Evolutionary conservation across 1,140 invertebrate species (phyloP).

Genomic region (Trinorchestia longiramus): DNA sequence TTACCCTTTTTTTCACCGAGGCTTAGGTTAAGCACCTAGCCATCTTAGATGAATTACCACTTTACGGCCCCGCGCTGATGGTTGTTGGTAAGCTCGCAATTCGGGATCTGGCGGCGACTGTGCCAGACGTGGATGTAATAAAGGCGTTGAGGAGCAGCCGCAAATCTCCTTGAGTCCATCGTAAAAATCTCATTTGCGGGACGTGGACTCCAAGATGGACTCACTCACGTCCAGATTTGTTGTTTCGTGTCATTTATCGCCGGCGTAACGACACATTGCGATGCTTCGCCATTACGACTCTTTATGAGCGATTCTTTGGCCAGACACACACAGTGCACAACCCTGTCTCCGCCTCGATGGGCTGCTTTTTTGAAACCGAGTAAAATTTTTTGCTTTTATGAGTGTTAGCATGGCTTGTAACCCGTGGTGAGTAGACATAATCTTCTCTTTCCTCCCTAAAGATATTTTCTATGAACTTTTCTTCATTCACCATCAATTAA

Average conservation of each 20-base stretch:
- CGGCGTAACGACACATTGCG: slow-evolving; percentile 11
- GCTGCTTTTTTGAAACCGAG: background rate
- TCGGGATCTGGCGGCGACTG: background rate
- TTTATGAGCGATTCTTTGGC: slow-evolving; percentile 40
- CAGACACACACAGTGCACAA: background rate
- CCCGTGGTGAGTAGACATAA: background rate
- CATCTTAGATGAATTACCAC: background rate
- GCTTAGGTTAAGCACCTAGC: background rate
- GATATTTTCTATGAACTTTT: background rate
- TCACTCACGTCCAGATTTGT: slow-evolving; percentile 51
- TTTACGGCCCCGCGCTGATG: background rate
- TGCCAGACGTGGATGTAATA: slow-evolving; percentile 21
- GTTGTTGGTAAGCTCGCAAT: slow-evolving; percentile 14
- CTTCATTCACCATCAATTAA: background rate
- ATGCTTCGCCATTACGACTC: background rate
- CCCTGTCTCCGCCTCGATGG: background rate
- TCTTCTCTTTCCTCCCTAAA: background rate
- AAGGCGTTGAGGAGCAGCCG: slow-evolving; percentile 37
- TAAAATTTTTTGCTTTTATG: slow-evolving; percentile 6
- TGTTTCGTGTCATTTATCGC: slow-evolving; percentile 44
- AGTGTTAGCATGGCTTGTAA: background rate
- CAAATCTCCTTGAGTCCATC: slow-evolving; percentile 46
- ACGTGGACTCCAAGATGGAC: slow-evolving; percentile 39
- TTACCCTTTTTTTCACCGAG: background rate
- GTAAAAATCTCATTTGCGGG: slow-evolving; percentile 42